These are phyloP conservation scores for Microplitis deprimator DNA, from an alignment of 2,888 invertebrate genomes.

Conservation along the genomic window DNA sequence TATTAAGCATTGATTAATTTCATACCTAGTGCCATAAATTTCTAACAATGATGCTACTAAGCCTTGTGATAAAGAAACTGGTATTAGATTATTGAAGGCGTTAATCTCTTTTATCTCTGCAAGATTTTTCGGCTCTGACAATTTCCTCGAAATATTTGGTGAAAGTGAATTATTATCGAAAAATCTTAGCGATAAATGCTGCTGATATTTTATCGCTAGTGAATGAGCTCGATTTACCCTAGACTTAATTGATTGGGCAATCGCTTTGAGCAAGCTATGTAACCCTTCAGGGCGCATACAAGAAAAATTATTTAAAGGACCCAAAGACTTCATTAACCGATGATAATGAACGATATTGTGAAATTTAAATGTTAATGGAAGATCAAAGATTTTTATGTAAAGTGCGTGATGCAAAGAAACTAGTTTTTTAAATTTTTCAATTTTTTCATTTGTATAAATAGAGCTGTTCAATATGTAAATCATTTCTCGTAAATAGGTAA, in stretches of 20 bases:
- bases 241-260: background rate
- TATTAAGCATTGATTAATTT: no score
- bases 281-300: background rate
- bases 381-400: background rate
- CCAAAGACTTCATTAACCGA: background rate
- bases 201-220: background rate
- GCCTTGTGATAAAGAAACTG: no score
- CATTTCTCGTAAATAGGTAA: constrained; percentile 24
- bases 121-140: no score
- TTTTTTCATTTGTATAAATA: no score
- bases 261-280: background rate
- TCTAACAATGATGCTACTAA: no score
- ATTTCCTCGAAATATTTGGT: no score
- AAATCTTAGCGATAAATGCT: background rate
- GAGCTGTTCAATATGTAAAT: background rate
- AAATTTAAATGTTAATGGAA: background rate
- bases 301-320: background rate
- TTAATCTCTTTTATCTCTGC: no score
- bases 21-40: no score
- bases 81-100: no score
- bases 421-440: background rate
- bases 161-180: background rate
- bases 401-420: background rate
- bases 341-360: background rate
- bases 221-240: background rate